Evolutionary conservation across 1,140 invertebrate genomes (phyloP), one percentile per base, ranked within the genome.

Genomic region (Sweltsa coloradensis): DNA sequence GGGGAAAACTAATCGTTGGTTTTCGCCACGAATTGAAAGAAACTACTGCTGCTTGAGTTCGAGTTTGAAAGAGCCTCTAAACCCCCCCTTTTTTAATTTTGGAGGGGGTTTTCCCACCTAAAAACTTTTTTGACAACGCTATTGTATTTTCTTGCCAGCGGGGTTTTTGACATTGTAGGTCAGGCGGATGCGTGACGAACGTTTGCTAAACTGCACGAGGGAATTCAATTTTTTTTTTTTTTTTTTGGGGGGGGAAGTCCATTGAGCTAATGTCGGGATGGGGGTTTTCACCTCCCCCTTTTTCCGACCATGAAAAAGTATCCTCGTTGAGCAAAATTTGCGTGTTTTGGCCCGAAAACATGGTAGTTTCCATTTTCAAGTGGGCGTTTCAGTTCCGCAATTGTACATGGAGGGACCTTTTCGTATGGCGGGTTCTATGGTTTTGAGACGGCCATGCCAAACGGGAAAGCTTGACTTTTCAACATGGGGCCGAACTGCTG

Each of bases 91-190:
- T n/a, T n/a, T n/a, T n/a, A n/a, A n/a, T n/a, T 41, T 48, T 61
- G 55, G 63, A 60, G 25, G 59, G 49, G 41, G 60, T 37, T 54
- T 69, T 69, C 7, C 63, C 66, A 37, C 59, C 55, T 23, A 59
- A 54, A 44, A 47, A 54, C 52, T 67, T 67, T n/a, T 4, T 41
- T 44, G 6, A 64, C 40, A 5, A 57, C 52, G 5, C 49, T 41
- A 52, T 66, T 62, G 53, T 59, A 68, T 7, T 34, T 19, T 56
- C 70, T 67, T 5, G n/a, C 56, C 59, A 23, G 46, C 22, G 50
- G 69, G 70, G 37, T 62, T 69, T 22, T 60, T 65, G n/a, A 57
- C 53, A 47, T 64, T 57, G 1, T 54, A 41, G 5, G 68, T 45
- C 16, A 64, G 54, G 46, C 57, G 2, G 52, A 18, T 16, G 57